Conservation (phyloP, 2,888 invertebrate species). For the Dorcus parallelipipedus region DNA sequence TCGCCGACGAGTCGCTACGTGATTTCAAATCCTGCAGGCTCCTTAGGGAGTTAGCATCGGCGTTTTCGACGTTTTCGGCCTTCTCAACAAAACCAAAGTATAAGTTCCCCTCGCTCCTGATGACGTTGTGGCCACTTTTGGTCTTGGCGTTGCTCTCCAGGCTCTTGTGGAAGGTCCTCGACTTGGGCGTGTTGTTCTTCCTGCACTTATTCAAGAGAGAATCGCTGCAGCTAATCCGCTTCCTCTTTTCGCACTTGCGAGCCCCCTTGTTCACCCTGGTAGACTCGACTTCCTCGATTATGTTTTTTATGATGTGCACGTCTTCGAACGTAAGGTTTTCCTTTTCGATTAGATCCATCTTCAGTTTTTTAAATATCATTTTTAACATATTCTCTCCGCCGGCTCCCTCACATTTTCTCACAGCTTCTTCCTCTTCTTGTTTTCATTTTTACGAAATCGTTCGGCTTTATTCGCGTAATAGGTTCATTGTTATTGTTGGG, state of each 20-base stretch:
- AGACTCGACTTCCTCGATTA: conserved; percentile 43
- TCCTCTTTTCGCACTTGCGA: conserved; percentile 15
- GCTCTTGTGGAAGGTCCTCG: conserved; percentile 25
- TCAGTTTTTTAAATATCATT: conserved; percentile 30
- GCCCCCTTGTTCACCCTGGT: conserved; percentile 2
- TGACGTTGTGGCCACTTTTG: conserved; percentile 30
- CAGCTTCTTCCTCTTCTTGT: too few relatives aligned
- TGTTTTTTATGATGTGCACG: conserved; percentile 43
- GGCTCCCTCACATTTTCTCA: too few relatives aligned
- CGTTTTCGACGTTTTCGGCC: conserved; percentile 31
- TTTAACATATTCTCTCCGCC: conserved; percentile 5
- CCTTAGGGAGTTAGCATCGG: conserved; percentile 34
- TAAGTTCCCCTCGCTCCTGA: conserved; percentile 37
- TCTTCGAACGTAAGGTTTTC: conserved; percentile 34
- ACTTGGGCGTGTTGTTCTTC: conserved; percentile 21
- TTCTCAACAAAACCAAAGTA: conserved; percentile 41
- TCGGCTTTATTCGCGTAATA: too few relatives aligned
- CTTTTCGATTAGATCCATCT: conserved; percentile 23
- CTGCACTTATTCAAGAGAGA: conserved; percentile 19
- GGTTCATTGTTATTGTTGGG: too few relatives aligned
- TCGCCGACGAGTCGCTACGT: conserved; percentile 13
- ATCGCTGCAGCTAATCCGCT: conserved; percentile 24
- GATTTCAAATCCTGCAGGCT: conserved; percentile 12
- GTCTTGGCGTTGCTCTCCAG: conserved; percentile 26
- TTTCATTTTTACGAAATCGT: too few relatives aligned